phyloP scores from a whole-genome alignment of 2,113 vertebrate genomes.

The Burhinus oedicnemus region DNA sequence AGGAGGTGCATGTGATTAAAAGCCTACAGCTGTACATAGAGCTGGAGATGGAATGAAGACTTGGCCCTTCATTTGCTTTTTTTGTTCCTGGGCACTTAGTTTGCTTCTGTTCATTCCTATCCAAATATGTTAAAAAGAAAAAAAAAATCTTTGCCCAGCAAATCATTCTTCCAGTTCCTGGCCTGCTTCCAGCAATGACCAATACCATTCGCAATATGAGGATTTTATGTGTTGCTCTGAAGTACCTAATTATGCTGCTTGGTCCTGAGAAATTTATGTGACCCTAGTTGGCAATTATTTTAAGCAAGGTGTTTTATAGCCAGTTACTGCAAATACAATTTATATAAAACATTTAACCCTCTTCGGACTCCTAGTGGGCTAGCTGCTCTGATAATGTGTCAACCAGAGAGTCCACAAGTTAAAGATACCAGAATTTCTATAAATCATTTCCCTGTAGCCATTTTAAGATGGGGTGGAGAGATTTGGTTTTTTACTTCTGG shows the following conservation, averaged over 20 bases:
- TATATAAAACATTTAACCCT: conserved; percentile 23
- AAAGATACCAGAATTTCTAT: background rate
- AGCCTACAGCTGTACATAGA: background rate
- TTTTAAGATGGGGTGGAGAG: background rate
- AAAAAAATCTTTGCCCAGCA: background rate
- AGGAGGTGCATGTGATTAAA: background rate
- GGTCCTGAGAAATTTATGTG: conserved; percentile 59
- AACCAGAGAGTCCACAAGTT: background rate
- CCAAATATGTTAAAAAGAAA: background rate
- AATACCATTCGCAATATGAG: background rate
- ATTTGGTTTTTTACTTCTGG: background rate
- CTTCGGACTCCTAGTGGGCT: background rate
- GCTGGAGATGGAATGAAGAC: background rate
- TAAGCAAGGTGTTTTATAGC: conserved; percentile 61
- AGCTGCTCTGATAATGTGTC: background rate
- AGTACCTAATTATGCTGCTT: conserved; percentile 50
- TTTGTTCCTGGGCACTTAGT: background rate
- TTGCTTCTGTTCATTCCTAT: background rate
- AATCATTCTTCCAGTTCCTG: conserved; percentile 22
- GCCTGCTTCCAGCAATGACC: conserved; percentile 49
- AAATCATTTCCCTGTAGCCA: background rate
- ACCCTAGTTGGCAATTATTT: conserved; percentile 53
- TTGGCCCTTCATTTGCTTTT: background rate
- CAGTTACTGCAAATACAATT: conserved; percentile 55
- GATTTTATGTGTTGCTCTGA: conserved; percentile 58